Evolutionary conservation across 2,888 invertebrate genomes (phyloP).

Genomic region (Rotaria socialis): DNA sequence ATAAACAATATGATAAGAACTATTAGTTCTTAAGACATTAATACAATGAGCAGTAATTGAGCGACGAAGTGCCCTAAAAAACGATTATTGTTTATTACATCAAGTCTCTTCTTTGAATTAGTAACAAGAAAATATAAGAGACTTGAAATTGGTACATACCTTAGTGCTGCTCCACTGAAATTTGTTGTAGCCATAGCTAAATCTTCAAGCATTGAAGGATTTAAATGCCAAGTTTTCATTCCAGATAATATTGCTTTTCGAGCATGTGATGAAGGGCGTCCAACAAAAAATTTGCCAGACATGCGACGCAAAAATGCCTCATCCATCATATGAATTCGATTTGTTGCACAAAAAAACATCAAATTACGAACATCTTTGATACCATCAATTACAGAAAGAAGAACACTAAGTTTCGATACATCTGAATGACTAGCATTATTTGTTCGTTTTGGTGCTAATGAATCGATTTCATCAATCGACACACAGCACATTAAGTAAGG

Average conservation of each 20-base stretch:
- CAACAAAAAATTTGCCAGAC: neutral
- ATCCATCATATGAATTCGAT: constrained; percentile 30
- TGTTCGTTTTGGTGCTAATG: neutral
- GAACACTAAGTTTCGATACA: neutral
- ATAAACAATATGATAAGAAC: neutral
- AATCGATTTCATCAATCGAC: constrained; percentile 8
- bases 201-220: neutral
- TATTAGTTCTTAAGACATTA: neutral
- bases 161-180: constrained; percentile 36
- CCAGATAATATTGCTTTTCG: neutral
- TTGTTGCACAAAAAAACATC: constrained; percentile 22
- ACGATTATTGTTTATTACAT: neutral
- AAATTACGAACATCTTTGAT: constrained; percentile 20
- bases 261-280: neutral
- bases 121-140: too few relatives aligned
- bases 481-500: constrained; percentile 4
- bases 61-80: neutral
- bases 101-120: too few relatives aligned
- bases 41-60: neutral
- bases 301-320: constrained; percentile 5
- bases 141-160: neutral
- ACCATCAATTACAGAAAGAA: neutral
- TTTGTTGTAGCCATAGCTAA: constrained; percentile 17
- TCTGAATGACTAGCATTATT: neutral
- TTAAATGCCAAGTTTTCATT: neutral